These are phyloP conservation scores for Episyrphus balteatus DNA, from an alignment of 1,140 invertebrate species.

Conservation along the genomic window DNA sequence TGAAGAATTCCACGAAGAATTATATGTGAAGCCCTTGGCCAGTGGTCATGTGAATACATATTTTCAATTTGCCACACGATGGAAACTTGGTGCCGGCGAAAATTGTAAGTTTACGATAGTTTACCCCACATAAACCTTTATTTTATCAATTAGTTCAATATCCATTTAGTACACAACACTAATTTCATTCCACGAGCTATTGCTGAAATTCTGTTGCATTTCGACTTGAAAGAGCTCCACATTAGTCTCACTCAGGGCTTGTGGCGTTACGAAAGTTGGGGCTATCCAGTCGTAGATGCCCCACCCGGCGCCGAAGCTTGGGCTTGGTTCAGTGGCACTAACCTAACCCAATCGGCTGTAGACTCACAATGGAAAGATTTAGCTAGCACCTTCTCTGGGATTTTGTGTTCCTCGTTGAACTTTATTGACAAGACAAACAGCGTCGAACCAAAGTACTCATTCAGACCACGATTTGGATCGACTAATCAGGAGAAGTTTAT, in stretches of 20 bases:
- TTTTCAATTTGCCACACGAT: constrained; percentile 75
- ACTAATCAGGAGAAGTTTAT: constrained; percentile 45
- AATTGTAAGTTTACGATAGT: constrained; percentile 43
- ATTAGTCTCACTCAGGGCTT: constrained; percentile 83
- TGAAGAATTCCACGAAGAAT: constrained; percentile 67
- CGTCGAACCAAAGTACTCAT: constrained; percentile 68
- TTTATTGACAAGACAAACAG: constrained; percentile 87
- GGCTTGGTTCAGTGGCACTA: constrained; percentile 67
- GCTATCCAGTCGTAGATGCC: constrained; percentile 75
- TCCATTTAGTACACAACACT: constrained; percentile 61
- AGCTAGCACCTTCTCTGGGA: constrained; percentile 79
- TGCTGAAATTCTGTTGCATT: constrained; percentile 76
- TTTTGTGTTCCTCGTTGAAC: constrained; percentile 93
- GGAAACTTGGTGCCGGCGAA: constrained; percentile 44
- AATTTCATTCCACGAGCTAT: constrained; percentile 82
- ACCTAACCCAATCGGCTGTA: constrained; percentile 43
- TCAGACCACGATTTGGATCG: constrained; percentile 56
- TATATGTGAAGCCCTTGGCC: constrained; percentile 65
- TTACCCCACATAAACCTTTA: constrained; percentile 2
- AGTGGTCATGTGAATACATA: constrained; percentile 70
- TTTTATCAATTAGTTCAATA: constrained; percentile 3
- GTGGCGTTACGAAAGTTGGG: constrained; percentile 89
- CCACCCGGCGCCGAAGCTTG: constrained; percentile 87
- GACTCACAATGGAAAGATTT: constrained; percentile 78
- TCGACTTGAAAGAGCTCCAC: constrained; percentile 82